phyloP scores from a whole-genome alignment of 2,888 invertebrate genomes.

The Chirona hameri region DNA sequence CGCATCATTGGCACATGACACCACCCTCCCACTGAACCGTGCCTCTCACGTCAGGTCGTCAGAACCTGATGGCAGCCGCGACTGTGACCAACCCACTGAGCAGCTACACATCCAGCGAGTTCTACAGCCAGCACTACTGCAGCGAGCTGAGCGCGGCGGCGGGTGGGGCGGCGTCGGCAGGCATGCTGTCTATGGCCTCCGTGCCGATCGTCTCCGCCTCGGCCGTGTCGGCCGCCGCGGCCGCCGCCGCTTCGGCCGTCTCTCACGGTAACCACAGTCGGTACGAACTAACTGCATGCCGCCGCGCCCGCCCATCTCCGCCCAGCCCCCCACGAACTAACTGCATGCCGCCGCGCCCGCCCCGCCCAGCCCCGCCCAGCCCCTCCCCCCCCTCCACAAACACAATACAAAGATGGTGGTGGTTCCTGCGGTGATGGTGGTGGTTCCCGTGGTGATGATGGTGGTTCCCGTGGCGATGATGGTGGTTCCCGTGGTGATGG shows the following conservation, averaged over 20 bases:
- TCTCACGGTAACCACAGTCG: constrained; percentile 8
- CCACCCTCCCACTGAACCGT: too few species aligned
- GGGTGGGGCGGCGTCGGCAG: neutral
- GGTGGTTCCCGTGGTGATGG: too few species aligned
- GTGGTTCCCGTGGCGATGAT: too few species aligned
- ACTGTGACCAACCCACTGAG: neutral
- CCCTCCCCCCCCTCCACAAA: too few species aligned
- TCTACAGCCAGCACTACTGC: constrained; percentile 7
- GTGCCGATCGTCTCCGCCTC: neutral
- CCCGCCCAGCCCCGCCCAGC: too few species aligned
- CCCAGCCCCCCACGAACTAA: neutral
- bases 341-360: neutral
- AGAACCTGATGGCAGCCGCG: neutral
- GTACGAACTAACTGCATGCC: constrained; percentile 5
- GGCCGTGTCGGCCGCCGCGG: too few species aligned
- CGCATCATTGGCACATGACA: too few species aligned
- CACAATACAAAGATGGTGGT: too few species aligned
- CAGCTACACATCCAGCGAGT: neutral
- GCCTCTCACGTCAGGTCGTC: neutral
- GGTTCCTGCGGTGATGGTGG: too few species aligned
- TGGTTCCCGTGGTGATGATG: too few species aligned
- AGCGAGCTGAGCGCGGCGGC: neutral
- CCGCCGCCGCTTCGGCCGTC: neutral
- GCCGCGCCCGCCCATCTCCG: too few species aligned
- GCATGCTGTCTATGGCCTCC: neutral